Evolutionary conservation across 2,113 vertebrate species (phyloP), one percentile per base, ranked within the genome.

Genomic region (Holacanthus passer): DNA sequence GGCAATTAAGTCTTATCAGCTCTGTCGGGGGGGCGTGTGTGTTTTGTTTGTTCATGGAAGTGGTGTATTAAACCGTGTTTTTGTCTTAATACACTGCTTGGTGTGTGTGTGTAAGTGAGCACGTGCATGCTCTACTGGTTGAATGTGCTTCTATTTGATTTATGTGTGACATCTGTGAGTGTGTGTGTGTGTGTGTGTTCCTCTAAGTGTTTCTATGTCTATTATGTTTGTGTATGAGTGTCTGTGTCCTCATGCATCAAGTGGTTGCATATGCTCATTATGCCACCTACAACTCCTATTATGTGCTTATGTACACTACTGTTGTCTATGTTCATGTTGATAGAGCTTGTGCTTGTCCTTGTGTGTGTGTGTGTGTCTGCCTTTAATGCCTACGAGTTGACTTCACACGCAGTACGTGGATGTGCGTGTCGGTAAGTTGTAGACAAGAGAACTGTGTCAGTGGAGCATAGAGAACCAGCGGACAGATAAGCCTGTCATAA

Each of bases 1-100:
- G 72, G 83, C 62, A 85, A 83, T 89, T 90, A 89, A 73, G 50
- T 68, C 52, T 83, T 73, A 88, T 90, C 84, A 77, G 79, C 71
- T 47, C 64, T 79, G 89, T 83, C 41, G 7, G 64, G 69, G 62
- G 67, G 68, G 55, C 31, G 0, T 24, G 55, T 56, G 20, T 65
- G 29, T 39, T 87, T 74, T 69, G 43, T 85, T 69, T 81, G 66
- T 81, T 73, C 10, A 19, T n/a, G 22, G 20, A 52, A 32, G 71
- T 24, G 27, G 6, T 20, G 32, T 27, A 43, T 43, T 53, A 35
- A 62, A 35, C 27, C 16, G 3, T 27, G 43, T 62, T 68, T 55
- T 31, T 74, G 32, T 74, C 22, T 24, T 9, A 35, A 32, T 50
- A 20, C 52, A 41, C 7, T 9, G 6, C n/a, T 9, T 22, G n/a